These are phyloP conservation scores for Sebastes steindachneri DNA, from an alignment of 2,797 vertebrate genomes.

Conservation along the genomic window DNA sequence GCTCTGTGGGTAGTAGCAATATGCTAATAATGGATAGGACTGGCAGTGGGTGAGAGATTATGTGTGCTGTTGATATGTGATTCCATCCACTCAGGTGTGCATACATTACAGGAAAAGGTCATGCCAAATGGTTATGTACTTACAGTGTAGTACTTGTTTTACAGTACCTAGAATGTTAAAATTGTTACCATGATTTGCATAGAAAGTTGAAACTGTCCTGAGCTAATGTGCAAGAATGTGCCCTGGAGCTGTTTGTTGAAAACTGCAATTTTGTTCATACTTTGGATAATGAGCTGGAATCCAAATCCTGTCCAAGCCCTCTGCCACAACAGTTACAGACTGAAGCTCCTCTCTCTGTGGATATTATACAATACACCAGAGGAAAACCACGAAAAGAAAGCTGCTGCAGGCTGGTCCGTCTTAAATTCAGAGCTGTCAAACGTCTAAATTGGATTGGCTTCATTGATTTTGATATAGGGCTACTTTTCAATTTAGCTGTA, in stretches of 20 bases:
- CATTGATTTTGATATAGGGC: conserved; percentile 25
- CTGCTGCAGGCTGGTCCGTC: background rate
- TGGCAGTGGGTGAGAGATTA: background rate
- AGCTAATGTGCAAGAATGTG: background rate
- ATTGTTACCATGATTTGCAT: background rate
- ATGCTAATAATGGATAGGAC: background rate
- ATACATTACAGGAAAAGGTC: background rate
- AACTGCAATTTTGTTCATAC: background rate
- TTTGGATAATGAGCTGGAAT: background rate
- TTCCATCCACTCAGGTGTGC: background rate
- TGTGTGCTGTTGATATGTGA: background rate
- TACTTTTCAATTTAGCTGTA: background rate
- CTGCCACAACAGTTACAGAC: background rate
- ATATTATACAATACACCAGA: background rate
- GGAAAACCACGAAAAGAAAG: background rate
- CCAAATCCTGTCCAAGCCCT: background rate
- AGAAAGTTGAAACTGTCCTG: background rate
- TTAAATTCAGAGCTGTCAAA: conserved; percentile 10
- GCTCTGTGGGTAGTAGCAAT: background rate
- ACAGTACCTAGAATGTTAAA: background rate
- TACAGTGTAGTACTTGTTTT: background rate
- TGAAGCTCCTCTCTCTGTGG: background rate
- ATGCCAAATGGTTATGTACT: background rate
- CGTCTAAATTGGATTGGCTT: conserved; percentile 26
- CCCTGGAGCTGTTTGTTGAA: background rate